Base-by-base conservation (phyloP, 2,888 invertebrate species). In the Arge pagana region DNA sequence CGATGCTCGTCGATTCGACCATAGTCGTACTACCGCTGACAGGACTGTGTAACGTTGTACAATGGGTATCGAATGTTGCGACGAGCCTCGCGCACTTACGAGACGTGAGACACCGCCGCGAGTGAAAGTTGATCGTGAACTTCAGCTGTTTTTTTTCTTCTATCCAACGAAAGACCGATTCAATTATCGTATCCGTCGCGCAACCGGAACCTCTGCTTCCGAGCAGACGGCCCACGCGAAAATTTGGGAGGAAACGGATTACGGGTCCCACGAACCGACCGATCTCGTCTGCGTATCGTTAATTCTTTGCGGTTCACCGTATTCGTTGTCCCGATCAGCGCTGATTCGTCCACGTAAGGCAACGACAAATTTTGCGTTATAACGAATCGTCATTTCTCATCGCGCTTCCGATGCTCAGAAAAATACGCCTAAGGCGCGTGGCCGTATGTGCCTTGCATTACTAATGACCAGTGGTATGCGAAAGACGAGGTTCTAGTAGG, bases 61-160 rank as follows among this genome's bases (percentile, higher is more conserved):
- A 33, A 45, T 48, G 30, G 42, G 48, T 48, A 52, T 52, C 48
- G 49, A 50, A 15, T 50, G 13, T 49, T 40, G 42, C 39, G 52
- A 52, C 48, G 40, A 41, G 57, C 56, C 56, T 60, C 62, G 57
- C n/a, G n/a, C 56, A 57, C 64, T 63, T 63, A 61, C 61, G 60
- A 64, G 60, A 59, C 61, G 57, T 33, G 58, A 58, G 45, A 54
- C 59, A 52, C 56, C 51, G 50, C 54, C 21, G 16, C 50, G 56
- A 65, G 72, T 70, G 73, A 74, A 74, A 74, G 73, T 71, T 69
- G 74, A 72, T 71, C 72, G 65, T 73, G 72, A 74, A 74, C 73
- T 74, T 73, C 65, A 66, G 43, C 53, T 57, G 36, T 41, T 52
- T 48, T n/a, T n/a, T 43, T 56, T 53, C 59, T 55, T 53, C 28